A percentile compares a stretch with the other conserved stretches of the same genome.
Conservation (phyloP, 2,797 vertebrate genomes). For the Manis crassicaudata region DNA sequence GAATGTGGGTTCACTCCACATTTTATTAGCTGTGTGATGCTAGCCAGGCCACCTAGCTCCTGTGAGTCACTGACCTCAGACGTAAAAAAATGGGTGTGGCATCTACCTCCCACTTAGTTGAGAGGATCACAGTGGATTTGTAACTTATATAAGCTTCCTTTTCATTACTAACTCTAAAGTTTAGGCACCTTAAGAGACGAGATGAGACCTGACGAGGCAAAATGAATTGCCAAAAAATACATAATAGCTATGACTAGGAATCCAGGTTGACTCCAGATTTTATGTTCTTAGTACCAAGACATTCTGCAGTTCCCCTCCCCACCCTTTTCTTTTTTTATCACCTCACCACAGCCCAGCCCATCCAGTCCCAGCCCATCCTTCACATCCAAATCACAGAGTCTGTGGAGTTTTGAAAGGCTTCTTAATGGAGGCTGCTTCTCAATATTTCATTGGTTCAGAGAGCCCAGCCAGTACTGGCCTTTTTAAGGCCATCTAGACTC, state of each 20-base stretch:
- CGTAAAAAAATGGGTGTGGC: conserved; percentile 66
- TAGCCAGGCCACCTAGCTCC: not conserved
- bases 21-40: conserved; percentile 70
- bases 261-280: not conserved
- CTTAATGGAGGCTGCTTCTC: not conserved
- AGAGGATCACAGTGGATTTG: not conserved
- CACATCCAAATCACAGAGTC: not conserved
- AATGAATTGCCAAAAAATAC: not conserved
- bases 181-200: not conserved
- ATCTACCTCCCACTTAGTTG: conserved; percentile 9
- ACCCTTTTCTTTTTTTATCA: not conserved
- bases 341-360: not conserved
- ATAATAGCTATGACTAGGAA: not conserved
- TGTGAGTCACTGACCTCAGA: conserved; percentile 53
- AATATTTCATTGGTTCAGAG: not conserved
- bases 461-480: not conserved
- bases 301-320: not conserved
- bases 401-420: not conserved
- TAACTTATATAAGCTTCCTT: not conserved
- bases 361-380: not conserved
- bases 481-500: not conserved
- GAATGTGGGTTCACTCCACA: not conserved
- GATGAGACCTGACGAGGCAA: not conserved
- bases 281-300: not conserved
- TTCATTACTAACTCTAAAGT: conserved; percentile 12